phyloP scores from a whole-genome alignment of 2,888 invertebrate species.

The Conops quadrifasciatus region DNA sequence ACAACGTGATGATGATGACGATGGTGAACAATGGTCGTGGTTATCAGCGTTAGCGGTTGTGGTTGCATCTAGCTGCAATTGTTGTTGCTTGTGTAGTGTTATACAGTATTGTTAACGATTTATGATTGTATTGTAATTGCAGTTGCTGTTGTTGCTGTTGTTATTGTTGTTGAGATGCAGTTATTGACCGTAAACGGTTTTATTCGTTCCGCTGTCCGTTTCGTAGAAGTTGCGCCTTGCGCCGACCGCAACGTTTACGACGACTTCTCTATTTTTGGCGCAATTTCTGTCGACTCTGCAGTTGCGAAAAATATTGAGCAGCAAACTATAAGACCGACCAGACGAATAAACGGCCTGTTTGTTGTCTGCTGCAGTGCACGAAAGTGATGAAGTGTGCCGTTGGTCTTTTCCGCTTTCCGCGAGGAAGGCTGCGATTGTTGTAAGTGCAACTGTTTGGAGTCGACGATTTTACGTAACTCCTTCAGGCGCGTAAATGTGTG shows the following conservation, averaged over 20 bases:
- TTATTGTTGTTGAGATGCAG: not conserved
- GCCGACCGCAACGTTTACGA: not conserved
- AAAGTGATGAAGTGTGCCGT: too few relatives aligned
- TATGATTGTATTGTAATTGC: not conserved
- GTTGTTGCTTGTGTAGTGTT: not conserved
- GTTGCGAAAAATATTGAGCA: not conserved
- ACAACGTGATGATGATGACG: too few relatives aligned
- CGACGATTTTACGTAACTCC: not conserved
- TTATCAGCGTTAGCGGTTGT: too few relatives aligned
- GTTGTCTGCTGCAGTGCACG: not conserved
- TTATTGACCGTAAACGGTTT: slow-evolving; percentile 8
- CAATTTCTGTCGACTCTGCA: not conserved
- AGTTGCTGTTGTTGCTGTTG: not conserved
- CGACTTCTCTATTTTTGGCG: not conserved
- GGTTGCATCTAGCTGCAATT: too few relatives aligned
- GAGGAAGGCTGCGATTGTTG: not conserved
- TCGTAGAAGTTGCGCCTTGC: too few relatives aligned
- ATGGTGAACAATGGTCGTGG: too few relatives aligned
- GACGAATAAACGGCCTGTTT: not conserved
- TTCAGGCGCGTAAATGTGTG: too few relatives aligned
- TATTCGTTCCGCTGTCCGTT: not conserved
- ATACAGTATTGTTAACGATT: not conserved
- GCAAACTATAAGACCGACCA: too few relatives aligned
- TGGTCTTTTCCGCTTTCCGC: too few relatives aligned
- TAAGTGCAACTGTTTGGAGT: not conserved